Evolutionary conservation across 2,113 vertebrate species (phyloP).

Genomic region (Oncorhynchus keta): DNA sequence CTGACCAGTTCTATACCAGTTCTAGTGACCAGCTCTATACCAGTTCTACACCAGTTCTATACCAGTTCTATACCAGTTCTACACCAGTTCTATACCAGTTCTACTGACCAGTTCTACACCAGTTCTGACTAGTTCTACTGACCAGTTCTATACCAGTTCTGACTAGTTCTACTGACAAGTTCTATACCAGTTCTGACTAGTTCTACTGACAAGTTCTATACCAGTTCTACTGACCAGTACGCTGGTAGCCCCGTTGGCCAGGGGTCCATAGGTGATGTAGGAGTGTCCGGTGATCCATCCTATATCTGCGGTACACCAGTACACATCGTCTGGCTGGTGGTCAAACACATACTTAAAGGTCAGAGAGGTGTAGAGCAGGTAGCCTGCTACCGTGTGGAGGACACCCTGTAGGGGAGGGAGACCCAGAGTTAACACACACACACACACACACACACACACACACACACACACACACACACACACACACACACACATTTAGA

Average conservation of each 20-base stretch:
- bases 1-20: too few relatives aligned
- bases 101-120: too few relatives aligned
- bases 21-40: too few relatives aligned
- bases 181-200: too few relatives aligned
- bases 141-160: too few relatives aligned
- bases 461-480: background rate
- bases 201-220: too few relatives aligned
- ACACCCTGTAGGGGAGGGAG: slow-evolving; percentile 66
- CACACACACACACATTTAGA: background rate
- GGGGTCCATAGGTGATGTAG: slow-evolving; percentile 77
- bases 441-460: background rate
- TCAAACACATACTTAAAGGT: slow-evolving; percentile 80
- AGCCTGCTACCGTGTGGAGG: slow-evolving; percentile 77
- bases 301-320: slow-evolving; percentile 81
- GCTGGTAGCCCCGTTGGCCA: slow-evolving; percentile 76
- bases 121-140: too few relatives aligned
- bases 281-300: slow-evolving; percentile 83
- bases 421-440: background rate
- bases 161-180: too few relatives aligned
- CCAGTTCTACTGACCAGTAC: slow-evolving; percentile 64
- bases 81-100: too few relatives aligned
- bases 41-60: too few relatives aligned
- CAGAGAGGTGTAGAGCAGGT: slow-evolving; percentile 77
- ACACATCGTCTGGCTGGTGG: slow-evolving; percentile 72
- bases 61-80: too few relatives aligned